Evolutionary conservation across 2,113 vertebrate genomes (phyloP).

Genomic region (Dascyllus trimaculatus): DNA sequence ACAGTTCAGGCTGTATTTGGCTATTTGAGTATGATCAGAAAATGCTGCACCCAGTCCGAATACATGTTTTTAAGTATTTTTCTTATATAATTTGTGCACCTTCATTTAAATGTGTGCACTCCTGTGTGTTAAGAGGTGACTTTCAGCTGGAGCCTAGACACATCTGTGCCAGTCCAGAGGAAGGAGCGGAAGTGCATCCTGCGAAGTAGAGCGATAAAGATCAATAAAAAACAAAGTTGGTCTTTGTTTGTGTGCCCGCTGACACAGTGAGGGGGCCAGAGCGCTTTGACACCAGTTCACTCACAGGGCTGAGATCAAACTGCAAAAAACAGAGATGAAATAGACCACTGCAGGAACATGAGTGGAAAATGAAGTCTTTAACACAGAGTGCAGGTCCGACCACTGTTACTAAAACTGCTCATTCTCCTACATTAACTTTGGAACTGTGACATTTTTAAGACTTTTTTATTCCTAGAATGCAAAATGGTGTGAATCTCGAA

Average conservation of each 20-base stretch:
- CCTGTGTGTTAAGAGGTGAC: slow-evolving; percentile 35
- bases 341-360: not conserved
- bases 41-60: not conserved
- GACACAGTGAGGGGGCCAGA: slow-evolving; percentile 40
- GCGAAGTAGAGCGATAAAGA: slow-evolving; percentile 66
- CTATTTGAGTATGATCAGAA: not conserved
- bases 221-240: slow-evolving; percentile 74
- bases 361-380: slow-evolving; percentile 27
- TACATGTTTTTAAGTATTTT: not conserved
- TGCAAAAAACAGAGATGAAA: slow-evolving; percentile 20
- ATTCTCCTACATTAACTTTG: not conserved
- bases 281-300: slow-evolving; percentile 23
- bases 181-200: slow-evolving; percentile 74
- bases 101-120: not conserved
- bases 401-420: not conserved
- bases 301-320: slow-evolving; percentile 22
- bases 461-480: slow-evolving; percentile 14
- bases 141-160: slow-evolving; percentile 37
- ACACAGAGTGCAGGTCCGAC: not conserved
- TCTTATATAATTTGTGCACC: not conserved
- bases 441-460: not conserved
- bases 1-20: not conserved
- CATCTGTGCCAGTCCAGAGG: slow-evolving; percentile 63
- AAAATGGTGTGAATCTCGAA: slow-evolving; percentile 7
- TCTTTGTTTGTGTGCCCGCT: slow-evolving; percentile 70